Percentiles rank a stretch among this genome's conserved stretches.
Conservation (phyloP, 2,888 invertebrate species). For the Aplocera efformata region DNA sequence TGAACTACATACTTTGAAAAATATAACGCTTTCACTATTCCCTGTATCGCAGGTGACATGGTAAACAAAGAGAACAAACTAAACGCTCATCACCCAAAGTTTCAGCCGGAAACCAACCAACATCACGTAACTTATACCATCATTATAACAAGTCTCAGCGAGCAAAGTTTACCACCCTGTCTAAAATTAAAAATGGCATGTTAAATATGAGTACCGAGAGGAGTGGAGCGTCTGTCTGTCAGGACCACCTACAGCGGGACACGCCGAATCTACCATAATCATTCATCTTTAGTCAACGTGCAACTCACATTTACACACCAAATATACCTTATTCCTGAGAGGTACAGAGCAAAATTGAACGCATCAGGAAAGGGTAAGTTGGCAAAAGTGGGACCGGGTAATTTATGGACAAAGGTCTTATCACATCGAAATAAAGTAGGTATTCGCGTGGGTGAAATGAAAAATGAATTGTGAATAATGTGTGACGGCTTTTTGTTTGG, state of each 20-base stretch:
- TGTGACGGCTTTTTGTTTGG: constrained; percentile 44
- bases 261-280: constrained; percentile 50
- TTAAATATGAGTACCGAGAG: constrained; percentile 41
- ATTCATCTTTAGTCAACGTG: constrained; percentile 70
- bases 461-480: constrained; percentile 54
- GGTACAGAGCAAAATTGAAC: constrained; percentile 26
- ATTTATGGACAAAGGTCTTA: constrained; percentile 56
- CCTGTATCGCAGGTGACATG: no score
- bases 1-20: no score
- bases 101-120: no score
- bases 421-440: constrained; percentile 44
- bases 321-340: constrained; percentile 2
- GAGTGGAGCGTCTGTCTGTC: constrained; percentile 70
- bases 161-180: constrained; percentile 21
- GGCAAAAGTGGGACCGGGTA: constrained; percentile 44
- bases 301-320: constrained; percentile 19
- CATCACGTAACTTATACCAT: no score
- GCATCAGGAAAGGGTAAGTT: constrained; percentile 9
- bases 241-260: constrained; percentile 71
- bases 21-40: no score
- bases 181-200: constrained; percentile 63
- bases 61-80: no score
- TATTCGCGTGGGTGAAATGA: constrained; percentile 44
- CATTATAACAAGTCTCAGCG: no score
- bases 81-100: no score